Evolutionary conservation across 2,113 vertebrate species (phyloP), one percentile per base, ranked within the genome.

Genomic region (Speoplatyrhinus poulsoni): DNA sequence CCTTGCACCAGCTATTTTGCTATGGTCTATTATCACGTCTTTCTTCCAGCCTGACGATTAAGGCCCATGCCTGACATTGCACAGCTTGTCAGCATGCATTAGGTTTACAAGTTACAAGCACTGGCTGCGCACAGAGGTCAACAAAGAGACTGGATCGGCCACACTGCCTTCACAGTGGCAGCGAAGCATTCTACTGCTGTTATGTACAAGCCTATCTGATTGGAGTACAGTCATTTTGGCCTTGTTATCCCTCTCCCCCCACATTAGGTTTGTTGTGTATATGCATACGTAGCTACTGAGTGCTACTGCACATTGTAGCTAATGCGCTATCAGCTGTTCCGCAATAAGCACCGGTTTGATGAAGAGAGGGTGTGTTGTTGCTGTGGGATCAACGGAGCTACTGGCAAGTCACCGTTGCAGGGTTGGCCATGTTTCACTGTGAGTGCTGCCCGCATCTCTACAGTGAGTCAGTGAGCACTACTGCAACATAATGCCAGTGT

Each of bases 61-160:
- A 70, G 77, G 79, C 69, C 79, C 33, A 69, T 67, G 74, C 74
- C 62, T 26, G 41, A 68, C 57, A 17, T 70, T 55, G 82, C 73
- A 73, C 72, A 81, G 69, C 82, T 68, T 86, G 87, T 87, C 82
- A 86, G 75, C 58, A 67, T 75, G 80, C 62, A 85, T 88, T 84
- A 86, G 65, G 62, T 75, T 26, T 86, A 72, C 54, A 74, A 52
- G 70, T 71, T 73, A 26, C 26, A 26, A 26, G 72, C 75, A 69
- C 56, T 72, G 72, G 60, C 77, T 76, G 69, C 54, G 4, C 7
- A 41, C 36, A 56, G 79, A 79, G 76, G 58, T 83, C 73, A 85
- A 84, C 79, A 81, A 85, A 83, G 77, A 36, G 67, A 67, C 76
- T 69, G 79, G 73, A 78, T 60, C 69, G 83, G 79, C 78, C 70